Base-by-base conservation (phyloP, 2,888 invertebrate genomes). In the Ischnus inquisitorius region DNA sequence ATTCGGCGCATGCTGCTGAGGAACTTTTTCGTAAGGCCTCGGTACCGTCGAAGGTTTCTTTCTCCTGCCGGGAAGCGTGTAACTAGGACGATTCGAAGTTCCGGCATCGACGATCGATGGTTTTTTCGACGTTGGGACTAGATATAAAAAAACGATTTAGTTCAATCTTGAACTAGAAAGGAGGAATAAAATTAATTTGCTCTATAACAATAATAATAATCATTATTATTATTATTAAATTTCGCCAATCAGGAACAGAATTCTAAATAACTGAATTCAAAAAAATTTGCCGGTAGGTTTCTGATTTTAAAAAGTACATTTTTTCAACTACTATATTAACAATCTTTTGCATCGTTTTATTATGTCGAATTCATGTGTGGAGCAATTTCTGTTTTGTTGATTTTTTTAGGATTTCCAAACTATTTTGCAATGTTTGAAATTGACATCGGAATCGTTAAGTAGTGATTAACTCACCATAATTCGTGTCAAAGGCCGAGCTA, bases 1-100 rank as follows among this genome's bases (percentile, higher is more conserved):
- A 64, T 93, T 93, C 0, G 93, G 93, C 4, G 93, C 93, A 64
- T 93, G 93, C 57, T 93, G 93, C 28, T 92, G 92, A 0, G 93
- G 93, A 6, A 93, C 81, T 74, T 93, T 93, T 76, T 93, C 93
- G 77, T 91, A 93, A 0, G 93, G 93, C 74, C 92, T 88, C 2
- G 91, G 82, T 5, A 82, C 67, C 10, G 80, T 28, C n/a, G 85
- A 72, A n/a, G 91, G 91, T 79, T 92, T 91, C 76, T 93, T 93
- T 41, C 89, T 88, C 69, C 93, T 90, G 14, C 88, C 86, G 0
- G 90, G 88, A 16, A 90, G 74, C 5, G 85, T 79, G 60, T 88
- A 89, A 28, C 81, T 87, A 2, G 93, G 91, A 19, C 92, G 89
- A 75, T 89, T 90, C 1, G 90, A 83, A 0, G 87, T 83, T 43